These are phyloP conservation scores for Drosophila sechellia DNA, from an alignment of 1,140 invertebrate genomes.

Conservation along the genomic window DNA sequence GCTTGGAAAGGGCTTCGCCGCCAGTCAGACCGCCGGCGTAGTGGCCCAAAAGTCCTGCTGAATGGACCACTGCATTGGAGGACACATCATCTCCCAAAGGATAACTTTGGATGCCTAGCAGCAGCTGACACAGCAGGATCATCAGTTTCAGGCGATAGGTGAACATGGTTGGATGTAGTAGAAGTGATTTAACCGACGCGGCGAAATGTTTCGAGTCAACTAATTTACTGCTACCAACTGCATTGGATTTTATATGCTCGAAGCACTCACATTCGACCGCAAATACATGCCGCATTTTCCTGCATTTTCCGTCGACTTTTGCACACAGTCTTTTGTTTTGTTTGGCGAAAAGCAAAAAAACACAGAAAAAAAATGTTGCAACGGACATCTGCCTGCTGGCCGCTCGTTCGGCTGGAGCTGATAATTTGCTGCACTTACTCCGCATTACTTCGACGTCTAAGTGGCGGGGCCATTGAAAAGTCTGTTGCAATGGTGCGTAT, in stretches of 20 bases:
- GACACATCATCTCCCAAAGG: constrained; percentile 49
- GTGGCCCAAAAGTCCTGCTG: constrained; percentile 60
- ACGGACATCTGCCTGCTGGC: constrained; percentile 66
- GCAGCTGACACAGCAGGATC: constrained; percentile 46
- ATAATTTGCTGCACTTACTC: constrained; percentile 77
- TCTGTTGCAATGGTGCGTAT: constrained; percentile 72
- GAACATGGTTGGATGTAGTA: constrained; percentile 36
- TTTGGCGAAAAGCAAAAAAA: constrained; percentile 42
- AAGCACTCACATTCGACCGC: constrained; percentile 4
- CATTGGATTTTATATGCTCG: constrained; percentile 67
- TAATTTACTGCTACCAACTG: constrained; percentile 68
- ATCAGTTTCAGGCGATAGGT: constrained; percentile 45
- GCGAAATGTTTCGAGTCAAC: constrained; percentile 74
- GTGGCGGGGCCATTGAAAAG: constrained; percentile 43
- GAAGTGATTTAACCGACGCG: constrained; percentile 51
- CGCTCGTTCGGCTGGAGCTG: constrained; percentile 53
- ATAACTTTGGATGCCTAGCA: constrained; percentile 28
- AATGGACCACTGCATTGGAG: constrained; percentile 37
- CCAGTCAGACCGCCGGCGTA: constrained; percentile 65
- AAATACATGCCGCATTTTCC: constrained; percentile 60
- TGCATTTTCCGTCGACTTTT: constrained; percentile 47
- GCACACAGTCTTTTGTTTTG: constrained; percentile 57
- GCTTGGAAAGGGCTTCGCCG: constrained; percentile 59
- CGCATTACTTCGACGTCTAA: constrained; percentile 60
- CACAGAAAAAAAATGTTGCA: constrained; percentile 55